Conservation (phyloP, 2,888 invertebrate genomes). For the Anagyrus pseudococci region DNA sequence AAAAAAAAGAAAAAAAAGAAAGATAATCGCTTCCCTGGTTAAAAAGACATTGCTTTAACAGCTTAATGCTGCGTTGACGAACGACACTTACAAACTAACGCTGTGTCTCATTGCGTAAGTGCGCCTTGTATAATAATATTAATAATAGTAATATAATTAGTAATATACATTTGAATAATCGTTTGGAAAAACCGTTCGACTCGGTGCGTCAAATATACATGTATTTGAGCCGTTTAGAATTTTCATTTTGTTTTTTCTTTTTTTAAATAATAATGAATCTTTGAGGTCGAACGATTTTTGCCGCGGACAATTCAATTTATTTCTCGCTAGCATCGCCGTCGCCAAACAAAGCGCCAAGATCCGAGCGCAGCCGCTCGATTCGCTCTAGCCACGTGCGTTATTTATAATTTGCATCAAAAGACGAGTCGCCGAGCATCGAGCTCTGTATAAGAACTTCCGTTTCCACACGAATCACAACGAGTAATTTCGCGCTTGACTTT, state of each 20-base stretch:
- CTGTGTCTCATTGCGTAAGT: constrained; percentile 7
- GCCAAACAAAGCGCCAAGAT: too few relatives aligned
- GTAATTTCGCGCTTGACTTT: too few relatives aligned
- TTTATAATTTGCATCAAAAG: too few relatives aligned
- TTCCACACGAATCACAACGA: too few relatives aligned
- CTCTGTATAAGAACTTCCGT: too few relatives aligned
- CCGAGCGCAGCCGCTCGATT: too few relatives aligned
- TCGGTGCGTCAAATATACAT: background rate
- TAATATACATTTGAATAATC: constrained; percentile 20
- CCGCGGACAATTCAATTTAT: too few relatives aligned
- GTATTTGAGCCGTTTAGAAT: constrained; percentile 2
- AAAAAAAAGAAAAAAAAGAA: constrained; percentile 1
- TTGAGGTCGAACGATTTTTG: too few relatives aligned
- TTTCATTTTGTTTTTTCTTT: constrained; percentile 1
- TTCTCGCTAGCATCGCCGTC: too few relatives aligned
- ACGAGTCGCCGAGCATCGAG: too few relatives aligned
- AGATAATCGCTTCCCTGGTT: background rate
- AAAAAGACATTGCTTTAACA: background rate
- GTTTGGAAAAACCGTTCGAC: constrained; percentile 9
- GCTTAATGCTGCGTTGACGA: constrained; percentile 6
- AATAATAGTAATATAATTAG: background rate
- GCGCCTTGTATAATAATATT: background rate
- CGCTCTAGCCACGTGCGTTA: too few relatives aligned
- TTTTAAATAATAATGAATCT: too few relatives aligned
- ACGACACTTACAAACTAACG: constrained; percentile 18